Evolutionary conservation across 2,888 invertebrate genomes (phyloP), one percentile per base, ranked within the genome.

Genomic region (Andrena marginata): DNA sequence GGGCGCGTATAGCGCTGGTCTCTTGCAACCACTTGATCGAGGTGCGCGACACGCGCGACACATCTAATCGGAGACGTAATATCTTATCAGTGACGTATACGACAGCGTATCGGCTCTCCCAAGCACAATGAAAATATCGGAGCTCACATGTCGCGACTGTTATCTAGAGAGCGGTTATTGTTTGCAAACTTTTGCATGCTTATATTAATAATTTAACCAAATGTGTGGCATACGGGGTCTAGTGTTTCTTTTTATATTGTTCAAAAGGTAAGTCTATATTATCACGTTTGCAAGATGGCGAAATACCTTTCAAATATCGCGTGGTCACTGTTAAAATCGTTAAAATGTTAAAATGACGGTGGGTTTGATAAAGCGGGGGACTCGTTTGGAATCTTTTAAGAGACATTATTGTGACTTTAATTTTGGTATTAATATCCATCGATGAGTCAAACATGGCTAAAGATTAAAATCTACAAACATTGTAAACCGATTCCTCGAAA

Each of bases 71-170:
- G 54, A n/a, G 54, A 48, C 77, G 60, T 82, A 85, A 82, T 77
- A 72, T 83, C 80, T 85, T 88, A 86, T 85, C 86, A 64, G 75
- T 88, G 88, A 88, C 88, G 87, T 86, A 71, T 23, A 26, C 64
- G 54, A 48, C 42, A 70, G 65, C 59, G 76, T 63, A 56, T 75
- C 73, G 29, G 13, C 26, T 51, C 35, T 20, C 23, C 35, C n/a
- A 13, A 42, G 63, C 54, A 49, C 51, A 76, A 69, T 63, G 35
- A 73, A 76, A 62, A 74, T 51, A 31, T 70, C 73, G 65, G 10
- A 13, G 59, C 62, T 60, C 42, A 63, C 42, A 48, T 33, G 60
- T 64, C 63, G 49, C 23, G 33, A 10, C 23, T 16, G 65, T 74
- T 80, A 80, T 79, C 68, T 68, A 20, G 0, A 29, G 13, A 23